These are phyloP conservation scores for Cisticola juncidis DNA, from an alignment of 2,113 vertebrate genomes.

Conservation along the genomic window DNA sequence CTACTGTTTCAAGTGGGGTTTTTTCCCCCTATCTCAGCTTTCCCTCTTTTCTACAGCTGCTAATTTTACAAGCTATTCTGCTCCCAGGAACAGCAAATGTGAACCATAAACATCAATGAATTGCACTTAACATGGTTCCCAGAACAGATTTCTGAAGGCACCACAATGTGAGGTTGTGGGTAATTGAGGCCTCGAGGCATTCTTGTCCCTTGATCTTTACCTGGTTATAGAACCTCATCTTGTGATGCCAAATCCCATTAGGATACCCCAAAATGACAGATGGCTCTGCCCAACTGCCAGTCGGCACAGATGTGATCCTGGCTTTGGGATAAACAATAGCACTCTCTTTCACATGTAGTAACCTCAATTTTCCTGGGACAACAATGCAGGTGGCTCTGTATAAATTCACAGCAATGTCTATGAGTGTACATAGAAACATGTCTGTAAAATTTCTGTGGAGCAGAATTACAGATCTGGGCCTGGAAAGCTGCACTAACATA, in stretches of 20 bases:
- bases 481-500: background rate
- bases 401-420: background rate
- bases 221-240: constrained; percentile 64
- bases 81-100: background rate
- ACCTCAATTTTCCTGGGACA: constrained; percentile 69
- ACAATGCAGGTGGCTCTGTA: background rate
- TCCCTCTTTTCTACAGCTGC: background rate
- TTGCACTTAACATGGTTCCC: constrained; percentile 22
- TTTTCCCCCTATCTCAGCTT: background rate
- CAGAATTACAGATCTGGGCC: background rate
- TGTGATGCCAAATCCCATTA: constrained; percentile 75
- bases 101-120: constrained; percentile 24
- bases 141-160: constrained; percentile 47
- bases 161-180: constrained; percentile 67
- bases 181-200: constrained; percentile 70
- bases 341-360: constrained; percentile 53
- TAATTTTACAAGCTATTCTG: constrained; percentile 7
- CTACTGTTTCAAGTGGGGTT: background rate
- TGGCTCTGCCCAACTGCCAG: constrained; percentile 73
- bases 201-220: constrained; percentile 61
- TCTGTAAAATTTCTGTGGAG: background rate
- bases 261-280: constrained; percentile 76
- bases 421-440: background rate
- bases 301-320: constrained; percentile 74
- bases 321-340: constrained; percentile 59